Evolutionary conservation across 2,113 vertebrate genomes (phyloP).

Genomic region (Mandrillus leucophaeus): DNA sequence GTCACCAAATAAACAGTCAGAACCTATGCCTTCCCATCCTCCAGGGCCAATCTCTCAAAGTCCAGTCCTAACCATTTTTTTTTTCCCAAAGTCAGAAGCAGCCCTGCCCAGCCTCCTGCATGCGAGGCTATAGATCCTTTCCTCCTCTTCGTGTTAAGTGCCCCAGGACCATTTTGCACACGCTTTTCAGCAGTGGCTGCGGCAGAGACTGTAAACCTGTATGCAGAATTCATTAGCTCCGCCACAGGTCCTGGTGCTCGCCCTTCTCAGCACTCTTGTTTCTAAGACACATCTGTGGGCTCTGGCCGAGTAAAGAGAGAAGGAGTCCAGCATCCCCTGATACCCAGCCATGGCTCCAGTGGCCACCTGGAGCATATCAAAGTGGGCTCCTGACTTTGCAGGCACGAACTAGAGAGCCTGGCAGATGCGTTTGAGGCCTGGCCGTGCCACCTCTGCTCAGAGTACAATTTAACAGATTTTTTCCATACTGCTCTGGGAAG

Average conservation of each 20-base stretch:
- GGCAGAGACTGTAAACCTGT: background rate
- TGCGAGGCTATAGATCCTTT: background rate
- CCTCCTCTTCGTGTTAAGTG: constrained; percentile 11
- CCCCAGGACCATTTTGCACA: background rate
- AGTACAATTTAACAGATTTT: background rate
- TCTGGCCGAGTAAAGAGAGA: background rate
- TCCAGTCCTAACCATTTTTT: background rate
- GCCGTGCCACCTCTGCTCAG: background rate
- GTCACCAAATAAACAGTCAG: background rate
- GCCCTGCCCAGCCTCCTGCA: background rate
- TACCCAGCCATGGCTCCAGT: background rate
- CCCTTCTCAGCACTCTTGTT: background rate
- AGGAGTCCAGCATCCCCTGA: background rate
- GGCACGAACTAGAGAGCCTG: background rate
- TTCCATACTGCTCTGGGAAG: constrained; percentile 16
- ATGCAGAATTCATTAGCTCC: constrained; percentile 6
- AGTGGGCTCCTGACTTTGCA: background rate
- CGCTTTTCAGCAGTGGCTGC: background rate
- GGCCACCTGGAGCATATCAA: background rate
- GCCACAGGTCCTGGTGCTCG: background rate
- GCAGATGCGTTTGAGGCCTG: rapidly evolving
- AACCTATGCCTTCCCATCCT: background rate
- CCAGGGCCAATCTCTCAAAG: background rate
- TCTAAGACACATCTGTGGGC: background rate
- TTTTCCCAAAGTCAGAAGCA: background rate